phyloP scores from a whole-genome alignment of 2,113 vertebrate species.

The Tenebrosternarchus preto region DNA sequence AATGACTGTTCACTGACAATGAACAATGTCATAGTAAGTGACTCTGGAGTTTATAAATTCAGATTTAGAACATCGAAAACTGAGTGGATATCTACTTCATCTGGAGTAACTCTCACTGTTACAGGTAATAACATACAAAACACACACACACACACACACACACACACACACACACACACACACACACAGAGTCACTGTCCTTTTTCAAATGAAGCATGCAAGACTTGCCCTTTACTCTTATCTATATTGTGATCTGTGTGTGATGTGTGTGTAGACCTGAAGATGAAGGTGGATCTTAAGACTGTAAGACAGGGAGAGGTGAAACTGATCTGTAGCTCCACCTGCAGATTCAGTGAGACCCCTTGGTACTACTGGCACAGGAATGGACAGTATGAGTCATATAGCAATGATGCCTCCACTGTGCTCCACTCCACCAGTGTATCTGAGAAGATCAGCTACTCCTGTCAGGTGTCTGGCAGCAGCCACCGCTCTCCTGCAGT shows the following conservation, averaged over 20 bases:
- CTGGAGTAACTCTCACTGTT: slow-evolving; percentile 17
- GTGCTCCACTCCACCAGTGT: neutral
- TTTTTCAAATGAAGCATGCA: too few relatives aligned
- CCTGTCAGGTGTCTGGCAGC: slow-evolving; percentile 3
- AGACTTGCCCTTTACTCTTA: neutral
- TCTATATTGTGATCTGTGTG: neutral
- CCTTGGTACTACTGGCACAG: slow-evolving; percentile 13
- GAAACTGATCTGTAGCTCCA: slow-evolving; percentile 36
- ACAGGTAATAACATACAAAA: slow-evolving; percentile 10
- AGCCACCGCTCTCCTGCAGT: slow-evolving; percentile 2
- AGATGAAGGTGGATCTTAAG: slow-evolving; percentile 12
- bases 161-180: too few relatives aligned
- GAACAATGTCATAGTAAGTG: neutral
- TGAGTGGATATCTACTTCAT: neutral
- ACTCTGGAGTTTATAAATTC: slow-evolving; percentile 38
- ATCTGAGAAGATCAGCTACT: neutral
- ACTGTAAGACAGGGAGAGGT: neutral
- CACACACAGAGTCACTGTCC: too few relatives aligned
- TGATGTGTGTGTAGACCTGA: slow-evolving; percentile 5
- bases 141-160: neutral
- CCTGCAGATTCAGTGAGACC: neutral
- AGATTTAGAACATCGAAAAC: neutral
- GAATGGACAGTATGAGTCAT: neutral
- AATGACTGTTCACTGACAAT: neutral
- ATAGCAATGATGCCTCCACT: neutral